Conservation (phyloP, 2,888 invertebrate genomes). For the Sphecodes monilicornis region DNA sequence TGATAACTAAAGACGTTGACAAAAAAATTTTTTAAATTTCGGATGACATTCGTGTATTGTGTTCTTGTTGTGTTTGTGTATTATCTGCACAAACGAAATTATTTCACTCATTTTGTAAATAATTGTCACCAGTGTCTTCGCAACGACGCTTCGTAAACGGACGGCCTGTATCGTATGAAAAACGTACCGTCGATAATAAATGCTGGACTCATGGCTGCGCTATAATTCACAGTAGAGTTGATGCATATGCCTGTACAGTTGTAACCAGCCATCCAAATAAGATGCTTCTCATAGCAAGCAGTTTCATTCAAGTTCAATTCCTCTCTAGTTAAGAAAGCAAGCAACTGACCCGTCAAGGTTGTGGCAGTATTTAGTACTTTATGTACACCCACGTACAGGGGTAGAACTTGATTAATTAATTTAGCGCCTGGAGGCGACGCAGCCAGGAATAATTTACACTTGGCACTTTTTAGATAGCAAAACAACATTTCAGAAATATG, state of each 20-base stretch:
- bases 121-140: no score
- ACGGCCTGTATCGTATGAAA: not conserved
- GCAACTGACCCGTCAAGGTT: slow-evolving; percentile 86
- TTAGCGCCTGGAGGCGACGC: slow-evolving; percentile 86
- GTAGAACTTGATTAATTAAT: slow-evolving; percentile 83
- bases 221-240: slow-evolving; percentile 90
- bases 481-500: slow-evolving; percentile 87
- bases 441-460: slow-evolving; percentile 89
- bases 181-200: slow-evolving; percentile 89
- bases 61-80: no score
- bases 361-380: slow-evolving; percentile 85
- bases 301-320: slow-evolving; percentile 84
- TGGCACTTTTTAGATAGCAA: slow-evolving; percentile 90
- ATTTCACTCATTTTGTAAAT: no score
- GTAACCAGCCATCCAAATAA: slow-evolving; percentile 88
- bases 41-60: no score
- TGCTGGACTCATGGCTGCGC: slow-evolving; percentile 93
- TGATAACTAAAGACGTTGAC: no score
- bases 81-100: no score
- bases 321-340: slow-evolving; percentile 88
- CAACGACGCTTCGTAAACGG: not conserved
- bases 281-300: slow-evolving; percentile 80
- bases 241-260: slow-evolving; percentile 90
- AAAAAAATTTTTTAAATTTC: no score
- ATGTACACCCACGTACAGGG: slow-evolving; percentile 88